These are phyloP conservation scores for Cygnus olor DNA, from an alignment of 2,797 vertebrate species.

Conservation along the genomic window DNA sequence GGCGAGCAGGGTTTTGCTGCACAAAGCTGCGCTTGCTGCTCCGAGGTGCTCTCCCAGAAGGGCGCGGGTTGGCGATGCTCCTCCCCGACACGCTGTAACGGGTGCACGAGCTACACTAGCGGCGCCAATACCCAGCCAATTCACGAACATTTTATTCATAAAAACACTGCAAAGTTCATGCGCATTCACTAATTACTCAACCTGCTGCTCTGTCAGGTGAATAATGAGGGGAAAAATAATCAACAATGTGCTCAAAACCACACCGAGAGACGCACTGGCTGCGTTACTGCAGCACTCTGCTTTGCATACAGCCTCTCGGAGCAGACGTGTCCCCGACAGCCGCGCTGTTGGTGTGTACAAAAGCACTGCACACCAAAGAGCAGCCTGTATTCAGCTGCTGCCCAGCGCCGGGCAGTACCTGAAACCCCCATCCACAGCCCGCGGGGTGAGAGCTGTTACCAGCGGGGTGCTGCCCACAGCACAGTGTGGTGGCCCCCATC, in stretches of 20 bases:
- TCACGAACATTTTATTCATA: neutral
- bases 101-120: neutral
- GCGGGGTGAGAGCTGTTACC: too few relatives aligned
- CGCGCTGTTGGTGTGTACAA: accelerated
- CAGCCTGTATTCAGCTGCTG: accelerated
- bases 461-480: neutral
- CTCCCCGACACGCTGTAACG: accelerated
- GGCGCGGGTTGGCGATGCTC: neutral
- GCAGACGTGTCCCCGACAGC: accelerated
- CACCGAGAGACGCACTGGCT: neutral
- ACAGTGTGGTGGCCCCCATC: too few relatives aligned
- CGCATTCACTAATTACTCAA: constrained; percentile 9
- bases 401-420: accelerated
- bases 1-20: accelerated
- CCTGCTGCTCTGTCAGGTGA: constrained; percentile 44
- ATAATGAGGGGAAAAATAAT: constrained; percentile 47
- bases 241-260: constrained; percentile 20
- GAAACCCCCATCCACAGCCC: accelerated
- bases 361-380: neutral
- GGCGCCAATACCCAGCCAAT: neutral
- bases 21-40: neutral
- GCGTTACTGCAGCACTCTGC: neutral
- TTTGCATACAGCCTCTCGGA: neutral
- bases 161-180: neutral
- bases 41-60: neutral